Evolutionary conservation across 2,113 vertebrate species (phyloP).

Genomic region (Perca schrenkii): DNA sequence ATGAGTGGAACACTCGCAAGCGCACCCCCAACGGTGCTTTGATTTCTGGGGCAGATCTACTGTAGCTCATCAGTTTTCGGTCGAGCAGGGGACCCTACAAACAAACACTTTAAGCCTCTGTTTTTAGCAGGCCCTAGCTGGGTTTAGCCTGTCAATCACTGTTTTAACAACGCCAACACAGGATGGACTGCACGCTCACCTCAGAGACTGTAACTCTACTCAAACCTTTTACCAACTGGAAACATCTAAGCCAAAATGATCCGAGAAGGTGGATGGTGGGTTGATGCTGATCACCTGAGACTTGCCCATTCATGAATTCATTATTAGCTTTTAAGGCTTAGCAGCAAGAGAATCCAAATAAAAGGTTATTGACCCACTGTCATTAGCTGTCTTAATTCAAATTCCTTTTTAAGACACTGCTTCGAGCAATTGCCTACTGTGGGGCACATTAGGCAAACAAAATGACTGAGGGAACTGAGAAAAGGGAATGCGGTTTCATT

Average conservation of each 20-base stretch:
- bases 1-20: constrained; percentile 32
- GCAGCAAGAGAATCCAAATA: constrained; percentile 40
- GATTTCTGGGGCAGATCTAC: constrained; percentile 53
- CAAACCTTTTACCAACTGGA: constrained; percentile 6
- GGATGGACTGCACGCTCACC: constrained; percentile 15
- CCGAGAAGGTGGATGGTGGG: constrained; percentile 1
- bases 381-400: constrained; percentile 46
- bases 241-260: constrained; percentile 41
- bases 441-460: constrained; percentile 35
- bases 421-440: constrained; percentile 39
- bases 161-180: constrained; percentile 2
- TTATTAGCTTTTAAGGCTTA: constrained; percentile 40
- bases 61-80: constrained; percentile 32
- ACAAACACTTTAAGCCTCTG: constrained; percentile 45
- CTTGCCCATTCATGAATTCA: constrained; percentile 17
- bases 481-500: constrained; percentile 48
- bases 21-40: constrained; percentile 28
- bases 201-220: constrained; percentile 23
- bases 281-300: constrained; percentile 43
- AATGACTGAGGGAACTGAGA: constrained; percentile 57
- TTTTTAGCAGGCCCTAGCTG: constrained; percentile 28
- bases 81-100: constrained; percentile 25
- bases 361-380: constrained; percentile 41
- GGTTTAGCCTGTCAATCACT: constrained; percentile 46
- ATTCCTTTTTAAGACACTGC: constrained; percentile 40